phyloP scores from a whole-genome alignment of 1,140 invertebrate species.

The Leptinotarsa lineolata region DNA sequence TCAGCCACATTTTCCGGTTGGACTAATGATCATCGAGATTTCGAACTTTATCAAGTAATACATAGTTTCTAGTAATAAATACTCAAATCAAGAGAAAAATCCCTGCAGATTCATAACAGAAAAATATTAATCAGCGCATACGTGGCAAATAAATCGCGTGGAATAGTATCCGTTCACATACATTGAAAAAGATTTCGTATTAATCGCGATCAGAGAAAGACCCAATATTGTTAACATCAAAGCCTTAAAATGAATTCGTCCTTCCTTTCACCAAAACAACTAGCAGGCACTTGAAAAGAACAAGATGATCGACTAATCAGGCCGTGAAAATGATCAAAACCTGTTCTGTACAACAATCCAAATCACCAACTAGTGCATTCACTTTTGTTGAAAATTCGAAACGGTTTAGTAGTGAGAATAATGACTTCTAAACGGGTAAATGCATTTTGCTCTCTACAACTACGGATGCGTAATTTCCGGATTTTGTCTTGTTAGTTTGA shows the following conservation, averaged over 20 bases:
- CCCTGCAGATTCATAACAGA: no score
- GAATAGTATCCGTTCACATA: no score
- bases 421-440: background rate
- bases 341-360: background rate
- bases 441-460: background rate
- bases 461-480: background rate
- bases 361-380: background rate
- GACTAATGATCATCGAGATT: no score
- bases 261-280: background rate
- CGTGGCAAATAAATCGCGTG: no score
- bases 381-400: conserved; percentile 4
- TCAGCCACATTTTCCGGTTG: no score
- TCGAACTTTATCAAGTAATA: no score
- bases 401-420: background rate
- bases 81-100: no score
- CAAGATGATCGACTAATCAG: background rate
- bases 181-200: no score
- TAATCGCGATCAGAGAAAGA: no score
- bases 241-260: background rate
- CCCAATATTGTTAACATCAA: no score
- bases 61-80: no score
- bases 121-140: no score
- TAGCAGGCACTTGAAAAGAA: background rate
- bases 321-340: background rate
- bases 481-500: background rate